Conservation (phyloP, 2,797 vertebrate species). For the Glossophaga mutica region DNA sequence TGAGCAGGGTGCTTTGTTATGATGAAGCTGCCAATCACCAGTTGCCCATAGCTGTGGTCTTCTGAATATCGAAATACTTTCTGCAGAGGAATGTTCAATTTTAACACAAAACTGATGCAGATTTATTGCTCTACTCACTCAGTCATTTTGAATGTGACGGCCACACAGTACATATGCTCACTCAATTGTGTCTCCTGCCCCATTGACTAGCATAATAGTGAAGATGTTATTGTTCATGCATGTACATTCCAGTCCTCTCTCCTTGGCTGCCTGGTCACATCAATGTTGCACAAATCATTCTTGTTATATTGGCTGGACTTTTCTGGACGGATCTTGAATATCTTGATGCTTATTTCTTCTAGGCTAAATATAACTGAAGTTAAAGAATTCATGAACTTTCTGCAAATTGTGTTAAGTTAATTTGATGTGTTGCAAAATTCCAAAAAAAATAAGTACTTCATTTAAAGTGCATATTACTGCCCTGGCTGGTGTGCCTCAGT, state of each 20-base stretch:
- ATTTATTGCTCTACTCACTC: not conserved
- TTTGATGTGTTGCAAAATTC: not conserved
- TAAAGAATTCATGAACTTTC: not conserved
- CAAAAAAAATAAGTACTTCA: not conserved
- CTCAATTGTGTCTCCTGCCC: too few species aligned
- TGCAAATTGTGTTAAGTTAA: not conserved
- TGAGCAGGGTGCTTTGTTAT: not conserved
- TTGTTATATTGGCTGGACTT: not conserved
- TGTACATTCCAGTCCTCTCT: too few species aligned
- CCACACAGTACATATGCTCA: not conserved
- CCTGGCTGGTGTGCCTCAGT: too few species aligned
- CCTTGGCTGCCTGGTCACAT: too few species aligned
- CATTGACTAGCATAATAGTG: too few species aligned
- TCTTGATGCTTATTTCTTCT: not conserved
- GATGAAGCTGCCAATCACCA: not conserved
- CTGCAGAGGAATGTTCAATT: not conserved
- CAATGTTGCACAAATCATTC: too few species aligned
- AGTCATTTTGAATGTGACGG: not conserved
- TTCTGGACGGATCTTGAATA: not conserved
- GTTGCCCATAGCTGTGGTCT: not conserved
- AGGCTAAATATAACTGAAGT: not conserved
- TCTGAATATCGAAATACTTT: not conserved
- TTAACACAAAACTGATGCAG: not conserved
- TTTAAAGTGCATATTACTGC: not conserved
- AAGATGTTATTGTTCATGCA: too few species aligned